Evolutionary conservation across 2,797 vertebrate species (phyloP).

Genomic region (Columba guinea): DNA sequence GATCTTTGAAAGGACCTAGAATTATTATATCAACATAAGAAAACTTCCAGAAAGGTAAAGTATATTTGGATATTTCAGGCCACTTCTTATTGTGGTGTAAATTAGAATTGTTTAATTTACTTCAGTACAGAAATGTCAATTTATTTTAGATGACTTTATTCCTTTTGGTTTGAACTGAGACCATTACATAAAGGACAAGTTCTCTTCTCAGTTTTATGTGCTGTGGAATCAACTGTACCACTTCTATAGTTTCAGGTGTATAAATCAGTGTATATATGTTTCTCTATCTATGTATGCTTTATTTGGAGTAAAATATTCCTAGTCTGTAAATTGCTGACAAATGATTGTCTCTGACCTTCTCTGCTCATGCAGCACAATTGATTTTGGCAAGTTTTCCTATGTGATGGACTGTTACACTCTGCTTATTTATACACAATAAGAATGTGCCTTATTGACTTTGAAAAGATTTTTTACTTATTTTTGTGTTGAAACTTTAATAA

Average conservation of each 20-base stretch:
- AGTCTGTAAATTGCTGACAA: constrained; percentile 28
- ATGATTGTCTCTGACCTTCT: constrained; percentile 28
- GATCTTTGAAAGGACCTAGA: not conserved
- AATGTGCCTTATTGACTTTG: constrained; percentile 21
- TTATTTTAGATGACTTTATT: not conserved
- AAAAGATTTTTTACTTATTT: constrained; percentile 1
- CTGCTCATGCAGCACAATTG: constrained; percentile 18
- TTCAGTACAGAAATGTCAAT: not conserved
- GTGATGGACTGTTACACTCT: not conserved
- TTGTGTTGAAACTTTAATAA: not conserved
- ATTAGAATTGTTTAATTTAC: not conserved
- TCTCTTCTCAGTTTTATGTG: not conserved
- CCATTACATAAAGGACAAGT: not conserved
- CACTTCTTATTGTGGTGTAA: not conserved
- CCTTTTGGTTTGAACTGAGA: not conserved
- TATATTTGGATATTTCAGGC: not conserved
- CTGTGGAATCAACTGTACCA: not conserved
- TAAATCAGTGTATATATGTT: not conserved
- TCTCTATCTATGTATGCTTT: not conserved
- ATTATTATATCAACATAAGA: not conserved
- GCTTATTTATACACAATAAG: constrained; percentile 28
- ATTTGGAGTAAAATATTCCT: not conserved
- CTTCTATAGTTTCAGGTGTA: not conserved
- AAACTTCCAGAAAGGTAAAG: not conserved
- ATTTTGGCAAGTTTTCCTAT: constrained; percentile 22